phyloP scores from a whole-genome alignment of 2,797 vertebrate species.

The Urocyon cinereoargenteus region DNA sequence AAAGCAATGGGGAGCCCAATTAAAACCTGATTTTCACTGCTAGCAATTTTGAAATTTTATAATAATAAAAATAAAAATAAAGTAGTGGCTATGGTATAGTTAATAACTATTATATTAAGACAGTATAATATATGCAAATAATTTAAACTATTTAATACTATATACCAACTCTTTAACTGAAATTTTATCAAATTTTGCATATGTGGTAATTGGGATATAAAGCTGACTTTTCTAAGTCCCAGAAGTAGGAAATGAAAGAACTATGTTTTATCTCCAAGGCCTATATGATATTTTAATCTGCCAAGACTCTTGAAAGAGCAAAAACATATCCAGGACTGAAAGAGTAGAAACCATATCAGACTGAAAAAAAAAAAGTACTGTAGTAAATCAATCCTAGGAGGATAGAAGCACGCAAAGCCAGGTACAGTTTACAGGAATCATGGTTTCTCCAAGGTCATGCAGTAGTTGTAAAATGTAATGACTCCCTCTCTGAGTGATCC shows the following conservation, averaged over 20 bases:
- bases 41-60: conserved; percentile 14
- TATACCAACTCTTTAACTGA: background rate
- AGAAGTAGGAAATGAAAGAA: background rate
- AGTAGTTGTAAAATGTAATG: background rate
- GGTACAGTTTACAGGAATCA: background rate
- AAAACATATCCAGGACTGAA: background rate
- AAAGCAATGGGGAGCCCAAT: background rate
- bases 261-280: background rate
- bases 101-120: background rate
- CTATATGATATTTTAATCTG: background rate
- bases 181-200: conserved; percentile 41
- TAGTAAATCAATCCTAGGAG: background rate
- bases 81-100: background rate
- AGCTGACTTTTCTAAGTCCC: background rate
- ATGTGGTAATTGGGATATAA: background rate
- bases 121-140: background rate
- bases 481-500: background rate
- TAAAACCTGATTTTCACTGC: conserved; percentile 30
- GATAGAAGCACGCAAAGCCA: background rate
- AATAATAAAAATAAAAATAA: background rate
- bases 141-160: conserved; percentile 41
- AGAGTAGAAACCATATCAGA: background rate
- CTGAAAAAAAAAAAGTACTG: background rate
- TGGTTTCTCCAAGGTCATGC: background rate
- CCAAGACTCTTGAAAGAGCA: background rate